Evolutionary conservation across 2,797 vertebrate species (phyloP).

Genomic region (Hephaestus fuliginosus): DNA sequence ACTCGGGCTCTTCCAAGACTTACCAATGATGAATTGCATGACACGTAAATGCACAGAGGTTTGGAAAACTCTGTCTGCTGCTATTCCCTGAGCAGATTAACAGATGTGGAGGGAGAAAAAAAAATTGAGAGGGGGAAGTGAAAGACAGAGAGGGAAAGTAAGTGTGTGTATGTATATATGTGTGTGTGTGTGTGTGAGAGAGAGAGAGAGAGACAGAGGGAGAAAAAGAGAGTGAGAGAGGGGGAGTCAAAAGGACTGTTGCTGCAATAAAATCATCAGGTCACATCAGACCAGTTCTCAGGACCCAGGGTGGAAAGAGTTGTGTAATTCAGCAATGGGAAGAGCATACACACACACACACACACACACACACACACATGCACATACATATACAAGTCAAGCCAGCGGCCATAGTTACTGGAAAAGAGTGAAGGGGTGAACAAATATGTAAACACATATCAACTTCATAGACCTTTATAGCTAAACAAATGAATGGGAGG

Average conservation of each 20-base stretch:
- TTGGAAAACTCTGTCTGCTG: slow-evolving; percentile 84
- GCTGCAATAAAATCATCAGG: slow-evolving; percentile 85
- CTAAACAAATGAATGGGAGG: slow-evolving; percentile 86
- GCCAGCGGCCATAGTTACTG: slow-evolving; percentile 75
- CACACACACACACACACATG: slow-evolving; percentile 26
- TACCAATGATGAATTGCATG: slow-evolving; percentile 83
- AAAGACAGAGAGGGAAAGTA: slow-evolving; percentile 60
- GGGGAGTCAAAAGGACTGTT: slow-evolving; percentile 73
- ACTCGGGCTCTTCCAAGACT: slow-evolving; percentile 73
- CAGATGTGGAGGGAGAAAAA: slow-evolving; percentile 79
- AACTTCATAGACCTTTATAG: slow-evolving; percentile 81
- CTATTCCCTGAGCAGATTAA: slow-evolving; percentile 86
- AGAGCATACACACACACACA: slow-evolving; percentile 28
- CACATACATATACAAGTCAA: slow-evolving; percentile 45
- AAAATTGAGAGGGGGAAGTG: slow-evolving; percentile 62
- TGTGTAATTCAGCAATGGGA: slow-evolving; percentile 69
- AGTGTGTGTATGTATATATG: slow-evolving; percentile 38
- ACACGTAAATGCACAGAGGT: slow-evolving; percentile 85
- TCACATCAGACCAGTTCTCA: slow-evolving; percentile 85
- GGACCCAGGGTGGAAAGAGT: slow-evolving; percentile 62
- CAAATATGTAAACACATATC: slow-evolving; percentile 85
- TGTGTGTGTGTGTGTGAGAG: slow-evolving; percentile 23
- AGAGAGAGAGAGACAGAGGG: slow-evolving; percentile 14
- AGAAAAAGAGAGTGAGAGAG: slow-evolving; percentile 25
- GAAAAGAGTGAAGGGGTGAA: slow-evolving; percentile 82